Evolutionary conservation across 2,113 vertebrate genomes (phyloP).

Genomic region (Zapornia atra): DNA sequence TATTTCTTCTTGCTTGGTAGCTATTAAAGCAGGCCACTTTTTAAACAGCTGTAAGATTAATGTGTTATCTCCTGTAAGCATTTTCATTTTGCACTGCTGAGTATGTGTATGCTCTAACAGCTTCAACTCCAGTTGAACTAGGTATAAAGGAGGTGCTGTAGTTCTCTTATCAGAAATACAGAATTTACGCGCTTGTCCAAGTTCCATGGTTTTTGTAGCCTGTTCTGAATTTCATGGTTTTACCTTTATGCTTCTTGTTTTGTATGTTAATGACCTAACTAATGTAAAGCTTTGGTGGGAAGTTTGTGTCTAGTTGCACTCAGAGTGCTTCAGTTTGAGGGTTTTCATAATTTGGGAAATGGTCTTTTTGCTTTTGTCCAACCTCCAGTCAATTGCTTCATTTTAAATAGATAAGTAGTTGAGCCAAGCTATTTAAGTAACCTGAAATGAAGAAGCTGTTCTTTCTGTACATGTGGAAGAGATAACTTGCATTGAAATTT

Average conservation of each 20-base stretch:
- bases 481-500: background rate
- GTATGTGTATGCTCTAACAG: background rate
- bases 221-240: background rate
- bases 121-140: background rate
- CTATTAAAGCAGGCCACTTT: background rate
- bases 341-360: background rate
- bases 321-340: background rate
- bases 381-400: background rate
- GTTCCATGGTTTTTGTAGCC: background rate
- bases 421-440: background rate
- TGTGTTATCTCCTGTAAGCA: background rate
- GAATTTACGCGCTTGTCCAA: background rate
- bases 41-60: background rate
- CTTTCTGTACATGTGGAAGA: background rate
- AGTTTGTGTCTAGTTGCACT: background rate
- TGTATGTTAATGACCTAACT: background rate
- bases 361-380: background rate
- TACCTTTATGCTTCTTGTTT: background rate
- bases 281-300: background rate
- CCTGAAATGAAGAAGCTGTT: constrained; percentile 26
- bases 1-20: background rate
- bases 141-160: background rate
- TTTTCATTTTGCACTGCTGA: background rate
- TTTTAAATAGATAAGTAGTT: background rate
- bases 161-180: background rate